Evolutionary conservation across 2,888 invertebrate genomes (phyloP), one percentile per base, ranked within the genome.

Genomic region (Clusia tigrina): DNA sequence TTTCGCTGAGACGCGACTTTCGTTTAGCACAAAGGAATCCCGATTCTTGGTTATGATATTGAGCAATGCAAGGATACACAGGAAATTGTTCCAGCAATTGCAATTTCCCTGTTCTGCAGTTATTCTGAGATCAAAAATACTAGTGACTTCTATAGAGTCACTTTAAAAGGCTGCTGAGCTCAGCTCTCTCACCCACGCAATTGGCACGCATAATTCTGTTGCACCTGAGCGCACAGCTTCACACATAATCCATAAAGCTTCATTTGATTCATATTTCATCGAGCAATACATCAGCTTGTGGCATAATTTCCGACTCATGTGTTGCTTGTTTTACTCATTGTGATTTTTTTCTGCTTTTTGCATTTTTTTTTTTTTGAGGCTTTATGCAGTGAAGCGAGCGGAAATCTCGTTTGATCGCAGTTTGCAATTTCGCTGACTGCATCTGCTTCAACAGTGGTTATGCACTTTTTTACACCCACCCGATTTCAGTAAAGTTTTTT

Each of bases 331-430:
- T 9, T 32, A 12, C 12, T 32, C 6, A 9, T 32, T 32, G 32
- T 32, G 32, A 12, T 32, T 32, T 32, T 32, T 6, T 6, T 12
- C 32, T 32, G 6, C 12, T 32, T 53, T 53, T 10, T 24, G 22
- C 15, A 23, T 48, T 18, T 20, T 15, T n/a, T 17, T 53, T 24
- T 20, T n/a, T 24, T 53, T 12, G 15, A 10, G 38, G 57, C 57
- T 62, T 62, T 62, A 62, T 62, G 57, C 56, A 62, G 56, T 62
- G 57, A 62, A 53, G 62, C 62, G 62, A 52, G 37, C 57, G 62
- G 57, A 56, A 53, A 62, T 62, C 62, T 38, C 51, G 62, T 62
- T 62, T 62, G 62, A 62, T 62, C 57, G 57, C 38, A 53, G 42
- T 62, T 57, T 62, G 37, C 51, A 51, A 24, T 32, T 32, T 24